Conservation (phyloP, 2,113 vertebrate species). For the Pandion haliaetus region DNA sequence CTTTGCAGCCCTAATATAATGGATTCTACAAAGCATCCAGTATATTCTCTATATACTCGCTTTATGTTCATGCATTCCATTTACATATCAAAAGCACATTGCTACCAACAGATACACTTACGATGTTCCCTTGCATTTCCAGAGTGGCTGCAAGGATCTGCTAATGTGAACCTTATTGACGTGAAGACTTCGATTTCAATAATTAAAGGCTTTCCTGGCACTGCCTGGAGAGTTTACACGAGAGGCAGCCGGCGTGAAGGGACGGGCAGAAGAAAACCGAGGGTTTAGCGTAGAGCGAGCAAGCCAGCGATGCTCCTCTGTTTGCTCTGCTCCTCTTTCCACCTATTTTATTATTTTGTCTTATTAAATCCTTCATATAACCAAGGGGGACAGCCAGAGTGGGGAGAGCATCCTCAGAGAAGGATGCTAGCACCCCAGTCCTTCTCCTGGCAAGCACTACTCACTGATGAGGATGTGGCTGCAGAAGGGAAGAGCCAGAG, state of each 20-base stretch:
- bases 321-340: neutral
- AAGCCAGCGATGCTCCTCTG: neutral
- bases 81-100: neutral
- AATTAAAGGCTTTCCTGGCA: neutral
- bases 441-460: fast-evolving
- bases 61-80: neutral
- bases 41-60: neutral
- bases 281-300: neutral
- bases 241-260: neutral
- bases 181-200: neutral
- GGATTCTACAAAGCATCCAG: neutral
- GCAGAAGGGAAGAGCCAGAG: neutral
- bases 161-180: constrained; percentile 14
- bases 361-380: neutral
- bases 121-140: neutral
- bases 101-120: neutral
- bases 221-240: neutral
- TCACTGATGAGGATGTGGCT: fast-evolving
- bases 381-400: neutral
- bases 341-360: neutral
- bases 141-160: neutral
- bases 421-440: neutral
- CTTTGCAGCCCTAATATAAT: neutral
- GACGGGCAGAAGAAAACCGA: neutral
- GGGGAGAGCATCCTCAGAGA: neutral